Evolutionary conservation across 2,888 invertebrate genomes (phyloP), one percentile per base, ranked within the genome.

Genomic region (Stenodera caucasica): DNA sequence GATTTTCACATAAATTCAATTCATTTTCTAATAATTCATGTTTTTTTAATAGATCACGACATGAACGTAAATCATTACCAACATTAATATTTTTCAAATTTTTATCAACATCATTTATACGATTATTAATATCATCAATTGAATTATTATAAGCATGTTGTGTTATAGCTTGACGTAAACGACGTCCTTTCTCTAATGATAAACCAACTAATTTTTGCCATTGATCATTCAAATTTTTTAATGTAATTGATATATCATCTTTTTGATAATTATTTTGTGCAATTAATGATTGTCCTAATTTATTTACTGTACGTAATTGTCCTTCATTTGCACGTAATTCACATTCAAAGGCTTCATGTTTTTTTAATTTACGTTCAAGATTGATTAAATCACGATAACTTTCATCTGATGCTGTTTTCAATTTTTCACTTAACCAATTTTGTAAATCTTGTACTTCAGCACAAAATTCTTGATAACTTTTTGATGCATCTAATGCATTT

Each of bases 301-400:
- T 93, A 70, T 92, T 94, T 0, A 96, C 91, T 21, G 90, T 89
- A 53, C 95, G 83, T 9, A 97, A 83, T 73, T 96, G 92, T 12
- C 94, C 95, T 79, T 98, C 96, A 75, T 98, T 98, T 0, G 98
- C 95, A 52, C 93, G 87, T 18, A 99, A 81, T 77, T 99, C 98
- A 0, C 97, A 84, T 75, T 98, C 97, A 76, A 98, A 98, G 0
- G 98, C 97, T 79, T 96, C 94, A 77, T 99, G 98, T 75, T 96
- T 96, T 80, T 97, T 96, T 1, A 96, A 81, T 77, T 97, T 97
- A 0, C 96, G 85, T 67, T 96, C 94, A 65, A 96, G 81, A 78
- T 98, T 97, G 40, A 87, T 90, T 15, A 97, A 82, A 75, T 97
- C 96, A 15, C 94, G 84, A 80, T 96, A 97, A 63, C 91, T 95